Base-by-base conservation (phyloP, 2,888 invertebrate species). In the Panopea generosa region DNA sequence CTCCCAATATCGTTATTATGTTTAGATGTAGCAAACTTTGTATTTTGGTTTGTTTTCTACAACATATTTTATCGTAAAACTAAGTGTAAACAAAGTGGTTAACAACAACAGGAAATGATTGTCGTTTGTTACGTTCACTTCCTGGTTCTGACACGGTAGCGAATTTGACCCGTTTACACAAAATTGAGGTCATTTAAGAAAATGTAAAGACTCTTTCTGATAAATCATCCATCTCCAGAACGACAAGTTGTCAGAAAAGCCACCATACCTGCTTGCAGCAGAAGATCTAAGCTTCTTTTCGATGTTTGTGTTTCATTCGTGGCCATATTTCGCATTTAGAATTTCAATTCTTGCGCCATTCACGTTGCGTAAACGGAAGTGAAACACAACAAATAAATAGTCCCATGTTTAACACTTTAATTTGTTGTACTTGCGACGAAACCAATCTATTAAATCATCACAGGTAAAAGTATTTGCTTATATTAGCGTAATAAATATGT, bases 201-300 rank as follows among this genome's bases (percentile, higher is more conserved):
- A 33, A 33, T 33, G 6, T 33, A 11, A 33, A 7, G 4, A 7
- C 4, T 33, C 33, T 33, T 4, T 11, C 11, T 4, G 4, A 33
- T 33, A 4, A 33, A 33, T 7, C 33, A 33, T 33, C 11, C 11
- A 33, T 33, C 11, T 33, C 33, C 33, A 7, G 33, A 33, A 33
- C 33, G 33, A 7, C 11, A 33, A 33, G 11, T 7, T 4, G 6
- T 7, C 6, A 33, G 45, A 45, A 6, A 45, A 66, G 9, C 26
- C n/a, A n/a, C 27, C 78, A 80, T 86, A 89, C 89, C 88, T 80
- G 89, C 89, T 80, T 84, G 70, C 49, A 89, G 81, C 70, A 89
- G 78, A 52, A 89, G 80, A 78, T 89, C 88, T 24, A 89, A 80
- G 62, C 74, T 85, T 70, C 78, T 87, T 59, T 73, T 76, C 66